Conservation (phyloP, 2,797 vertebrate genomes). For the Macrochelys suwanniensis region DNA sequence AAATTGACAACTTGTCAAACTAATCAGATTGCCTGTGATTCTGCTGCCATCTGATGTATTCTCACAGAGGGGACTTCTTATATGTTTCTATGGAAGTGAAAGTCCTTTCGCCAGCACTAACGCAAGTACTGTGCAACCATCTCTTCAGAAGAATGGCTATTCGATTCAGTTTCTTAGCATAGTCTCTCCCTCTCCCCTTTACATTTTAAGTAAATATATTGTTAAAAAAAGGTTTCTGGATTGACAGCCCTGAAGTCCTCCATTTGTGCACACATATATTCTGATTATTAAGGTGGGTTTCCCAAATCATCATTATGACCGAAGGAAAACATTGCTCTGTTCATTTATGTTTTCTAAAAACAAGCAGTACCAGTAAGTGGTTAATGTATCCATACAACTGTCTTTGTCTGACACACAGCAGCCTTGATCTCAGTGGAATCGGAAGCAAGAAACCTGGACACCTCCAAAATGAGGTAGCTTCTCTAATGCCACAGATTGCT, state of each 20-base stretch:
- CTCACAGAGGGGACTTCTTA: background rate
- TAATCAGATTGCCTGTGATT: constrained; percentile 40
- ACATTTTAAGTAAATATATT: background rate
- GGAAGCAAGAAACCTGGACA: background rate
- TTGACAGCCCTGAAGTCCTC: background rate
- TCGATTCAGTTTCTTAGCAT: background rate
- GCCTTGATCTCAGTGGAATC: constrained; percentile 10
- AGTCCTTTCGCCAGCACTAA: background rate
- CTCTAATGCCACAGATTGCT: background rate
- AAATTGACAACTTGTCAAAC: constrained; percentile 59
- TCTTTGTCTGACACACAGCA: background rate
- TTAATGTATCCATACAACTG: background rate
- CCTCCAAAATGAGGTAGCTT: background rate
- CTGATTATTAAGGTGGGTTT: background rate
- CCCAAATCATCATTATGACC: background rate
- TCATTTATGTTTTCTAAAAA: constrained; percentile 23
- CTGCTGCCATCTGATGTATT: constrained; percentile 20
- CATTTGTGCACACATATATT: background rate
- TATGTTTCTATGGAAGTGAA: constrained; percentile 1
- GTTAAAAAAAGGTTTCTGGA: background rate
- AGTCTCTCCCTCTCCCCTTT: background rate
- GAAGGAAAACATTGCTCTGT: background rate
- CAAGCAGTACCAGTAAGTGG: constrained; percentile 21
- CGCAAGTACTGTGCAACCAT: background rate
- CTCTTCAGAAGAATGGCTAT: background rate